A percentile compares a stretch with the other conserved stretches of the same genome.
These are phyloP conservation scores for Tenebrosternarchus preto DNA, from an alignment of 2,113 vertebrate genomes.

Conservation along the genomic window DNA sequence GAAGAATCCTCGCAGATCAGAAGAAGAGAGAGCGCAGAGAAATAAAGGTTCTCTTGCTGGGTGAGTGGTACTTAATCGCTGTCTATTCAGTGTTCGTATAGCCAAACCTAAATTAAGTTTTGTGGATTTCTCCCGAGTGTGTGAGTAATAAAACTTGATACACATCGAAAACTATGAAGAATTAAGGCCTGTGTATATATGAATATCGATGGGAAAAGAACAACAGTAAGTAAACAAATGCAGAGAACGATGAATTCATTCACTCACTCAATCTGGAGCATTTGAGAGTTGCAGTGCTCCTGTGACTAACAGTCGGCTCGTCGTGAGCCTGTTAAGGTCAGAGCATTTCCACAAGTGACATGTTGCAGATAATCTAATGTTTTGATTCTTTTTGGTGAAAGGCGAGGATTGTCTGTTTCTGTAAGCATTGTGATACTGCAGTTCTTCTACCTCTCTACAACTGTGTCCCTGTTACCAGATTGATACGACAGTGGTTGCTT, in stretches of 20 bases:
- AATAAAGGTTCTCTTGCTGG: slow-evolving; percentile 85
- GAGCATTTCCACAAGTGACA: neutral
- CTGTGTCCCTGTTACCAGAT: slow-evolving; percentile 2
- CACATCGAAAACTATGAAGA: no score
- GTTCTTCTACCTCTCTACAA: neutral
- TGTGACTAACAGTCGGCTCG: slow-evolving; percentile 2
- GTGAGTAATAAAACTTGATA: neutral
- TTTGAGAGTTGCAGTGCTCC: neutral
- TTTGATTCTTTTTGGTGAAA: neutral
- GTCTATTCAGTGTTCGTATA: neutral
- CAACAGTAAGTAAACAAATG: no score
- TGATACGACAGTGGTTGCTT: slow-evolving; percentile 39
- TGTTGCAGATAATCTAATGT: neutral
- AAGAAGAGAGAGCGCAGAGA: slow-evolving; percentile 77
- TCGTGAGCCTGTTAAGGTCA: neutral
- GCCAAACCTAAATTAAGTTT: neutral
- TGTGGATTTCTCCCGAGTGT: neutral
- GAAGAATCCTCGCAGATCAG: slow-evolving; percentile 76
- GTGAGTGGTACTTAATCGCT: slow-evolving; percentile 66
- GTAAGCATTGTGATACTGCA: neutral
- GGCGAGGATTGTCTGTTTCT: neutral
- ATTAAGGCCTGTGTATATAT: no score
- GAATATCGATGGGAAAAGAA: no score
- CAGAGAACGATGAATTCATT: no score
- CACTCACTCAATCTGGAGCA: neutral